Conservation (phyloP, 1,140 invertebrate species). For the Vanessa tameamea region DNA sequence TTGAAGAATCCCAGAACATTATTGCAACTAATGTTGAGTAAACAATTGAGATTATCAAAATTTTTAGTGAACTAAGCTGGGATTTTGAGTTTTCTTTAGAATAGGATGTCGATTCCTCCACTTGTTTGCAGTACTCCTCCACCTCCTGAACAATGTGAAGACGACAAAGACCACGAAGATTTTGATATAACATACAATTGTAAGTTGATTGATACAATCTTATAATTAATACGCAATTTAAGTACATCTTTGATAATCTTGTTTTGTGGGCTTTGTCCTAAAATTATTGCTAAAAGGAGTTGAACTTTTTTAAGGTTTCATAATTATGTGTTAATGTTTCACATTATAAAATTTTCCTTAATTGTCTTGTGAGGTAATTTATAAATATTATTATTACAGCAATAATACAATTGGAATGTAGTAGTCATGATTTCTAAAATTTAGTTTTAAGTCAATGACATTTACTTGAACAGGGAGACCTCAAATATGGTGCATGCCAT, state of each 20-base stretch:
- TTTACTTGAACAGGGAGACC: too few relatives aligned
- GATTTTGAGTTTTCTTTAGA: constrained; percentile 3
- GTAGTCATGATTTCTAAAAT: too few relatives aligned
- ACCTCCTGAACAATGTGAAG: constrained; percentile 76
- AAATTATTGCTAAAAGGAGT: neutral
- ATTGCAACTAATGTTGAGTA: constrained; percentile 17
- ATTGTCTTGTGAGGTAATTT: neutral
- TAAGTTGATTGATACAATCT: constrained; percentile 47
- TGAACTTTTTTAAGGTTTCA: constrained; percentile 7
- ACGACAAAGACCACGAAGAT: constrained; percentile 74
- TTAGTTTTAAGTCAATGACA: too few relatives aligned
- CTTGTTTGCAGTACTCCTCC: constrained; percentile 79
- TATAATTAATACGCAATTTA: neutral
- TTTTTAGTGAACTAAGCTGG: neutral
- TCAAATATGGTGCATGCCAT: too few relatives aligned
- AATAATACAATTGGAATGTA: neutral
- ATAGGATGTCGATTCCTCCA: constrained; percentile 77
- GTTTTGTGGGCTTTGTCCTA: neutral
- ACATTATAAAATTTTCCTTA: neutral
- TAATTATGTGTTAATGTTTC: constrained; percentile 16
- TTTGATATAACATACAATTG: constrained; percentile 73
- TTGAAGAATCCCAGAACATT: constrained; percentile 3
- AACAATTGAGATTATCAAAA: constrained; percentile 6
- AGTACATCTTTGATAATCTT: neutral
- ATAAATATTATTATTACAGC: neutral